These are phyloP conservation scores for Porites cylindrica DNA, from an alignment of 92 coral and sea anemone species.

Conservation along the genomic window DNA sequence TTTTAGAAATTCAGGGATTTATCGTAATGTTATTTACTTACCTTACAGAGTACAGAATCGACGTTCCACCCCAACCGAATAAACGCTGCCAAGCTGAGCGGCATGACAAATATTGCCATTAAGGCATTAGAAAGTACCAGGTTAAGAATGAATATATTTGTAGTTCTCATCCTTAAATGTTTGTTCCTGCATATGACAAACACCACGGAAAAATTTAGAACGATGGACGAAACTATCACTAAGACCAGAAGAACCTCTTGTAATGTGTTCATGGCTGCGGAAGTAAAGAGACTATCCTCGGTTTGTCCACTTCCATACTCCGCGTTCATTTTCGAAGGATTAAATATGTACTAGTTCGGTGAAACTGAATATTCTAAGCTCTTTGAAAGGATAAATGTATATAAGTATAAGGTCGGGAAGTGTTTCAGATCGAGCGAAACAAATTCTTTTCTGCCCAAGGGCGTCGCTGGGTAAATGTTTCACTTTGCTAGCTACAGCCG, in stretches of 20 bases:
- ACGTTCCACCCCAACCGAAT: conserved; percentile 70
- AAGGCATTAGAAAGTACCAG: conserved; percentile 84
- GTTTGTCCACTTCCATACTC: not conserved
- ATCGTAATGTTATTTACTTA: conserved; percentile 34
- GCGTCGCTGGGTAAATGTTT: not conserved
- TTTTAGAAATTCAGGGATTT: not conserved
- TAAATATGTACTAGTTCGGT: not conserved
- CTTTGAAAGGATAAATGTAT: too few relatives aligned
- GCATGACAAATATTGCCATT: conserved; percentile 80
- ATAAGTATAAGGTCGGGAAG: too few relatives aligned
- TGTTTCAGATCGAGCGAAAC: not conserved
- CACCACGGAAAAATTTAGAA: conserved; percentile 75
- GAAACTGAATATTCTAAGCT: not conserved
- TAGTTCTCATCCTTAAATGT: conserved; percentile 69
- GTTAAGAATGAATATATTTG: conserved; percentile 90
- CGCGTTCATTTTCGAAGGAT: not conserved
- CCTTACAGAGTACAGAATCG: conserved; percentile 82
- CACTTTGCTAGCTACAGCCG: not conserved
- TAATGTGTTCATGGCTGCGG: not conserved
- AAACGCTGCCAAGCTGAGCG: conserved; percentile 75
- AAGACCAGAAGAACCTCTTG: conserved; percentile 48
- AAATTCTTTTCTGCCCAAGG: not conserved
- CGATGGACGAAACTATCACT: conserved; percentile 68
- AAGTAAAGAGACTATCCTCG: not conserved
- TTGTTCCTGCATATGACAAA: conserved; percentile 78